A percentile compares a stretch with the other conserved stretches of the same genome.
Conservation (phyloP, 1,140 invertebrate species). For the Drosophila mojavensis region DNA sequence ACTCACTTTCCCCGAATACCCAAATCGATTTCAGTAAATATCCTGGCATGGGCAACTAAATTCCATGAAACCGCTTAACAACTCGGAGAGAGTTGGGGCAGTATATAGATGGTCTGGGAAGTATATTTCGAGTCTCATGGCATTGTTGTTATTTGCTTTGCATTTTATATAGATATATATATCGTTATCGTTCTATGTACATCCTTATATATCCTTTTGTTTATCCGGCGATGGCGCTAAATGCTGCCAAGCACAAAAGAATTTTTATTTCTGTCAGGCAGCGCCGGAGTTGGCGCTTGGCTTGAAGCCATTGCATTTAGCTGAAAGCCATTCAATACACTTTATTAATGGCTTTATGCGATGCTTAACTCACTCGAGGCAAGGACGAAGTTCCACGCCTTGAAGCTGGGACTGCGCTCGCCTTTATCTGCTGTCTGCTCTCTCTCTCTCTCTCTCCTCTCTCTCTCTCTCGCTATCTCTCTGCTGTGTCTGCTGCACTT, state of each 20-base stretch:
- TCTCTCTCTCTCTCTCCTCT: conserved; percentile 33
- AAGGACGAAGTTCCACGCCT: conserved; percentile 4
- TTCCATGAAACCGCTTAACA: too few relatives aligned
- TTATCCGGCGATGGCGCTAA: conserved; percentile 13
- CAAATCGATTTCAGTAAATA: conserved; percentile 57
- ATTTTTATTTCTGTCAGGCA: conserved; percentile 1
- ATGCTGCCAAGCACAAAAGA: conserved; percentile 23
- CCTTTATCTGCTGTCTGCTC: conserved; percentile 47
- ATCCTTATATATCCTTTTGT: conserved; percentile 17
- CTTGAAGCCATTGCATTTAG: conserved; percentile 32
- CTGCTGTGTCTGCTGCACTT: conserved; percentile 69
- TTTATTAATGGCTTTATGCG: conserved; percentile 75
- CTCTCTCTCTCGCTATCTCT: not conserved
- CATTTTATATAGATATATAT: not conserved
- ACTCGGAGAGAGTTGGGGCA: too few relatives aligned
- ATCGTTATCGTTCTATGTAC: conserved; percentile 13
- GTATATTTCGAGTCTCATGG: too few relatives aligned
- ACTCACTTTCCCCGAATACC: conserved; percentile 40
- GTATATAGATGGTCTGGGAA: too few relatives aligned
- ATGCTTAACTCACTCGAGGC: not conserved
- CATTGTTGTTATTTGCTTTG: not conserved
- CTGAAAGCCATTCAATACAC: conserved; percentile 66
- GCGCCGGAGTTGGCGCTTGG: conserved; percentile 14
- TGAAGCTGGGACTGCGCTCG: not conserved
- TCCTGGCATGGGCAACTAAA: too few relatives aligned